Base-by-base conservation (phyloP, 2,113 vertebrate species). In the Myotis davidii region DNA sequence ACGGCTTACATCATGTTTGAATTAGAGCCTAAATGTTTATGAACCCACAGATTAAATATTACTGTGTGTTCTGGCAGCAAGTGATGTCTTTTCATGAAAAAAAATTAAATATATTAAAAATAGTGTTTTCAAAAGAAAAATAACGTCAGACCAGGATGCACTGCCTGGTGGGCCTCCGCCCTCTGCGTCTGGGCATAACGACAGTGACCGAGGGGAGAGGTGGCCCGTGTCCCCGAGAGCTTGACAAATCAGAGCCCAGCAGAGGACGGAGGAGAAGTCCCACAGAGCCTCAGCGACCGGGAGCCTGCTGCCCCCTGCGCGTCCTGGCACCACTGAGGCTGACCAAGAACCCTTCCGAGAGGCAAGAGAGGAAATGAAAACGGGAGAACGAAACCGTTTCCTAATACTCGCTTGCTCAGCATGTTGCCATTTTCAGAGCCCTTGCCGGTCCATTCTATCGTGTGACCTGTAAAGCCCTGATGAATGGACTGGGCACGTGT, bases 1-100 rank as follows among this genome's bases (percentile, higher is more conserved):
- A 79, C 72, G 10, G 45, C 29, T 96, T 89, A 73, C 50, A 81
- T 93, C 42, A 72, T 90, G 37, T 76, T 92, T 96, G 83, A 94
- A 83, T 79, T 48, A 56, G 11, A 25, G 42, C 32, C 81, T 67
- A 84, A 88, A 64, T 90, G 82, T 61, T 93, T 93, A 81, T 88
- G 72, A 93, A 88, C 76, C 50, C 90, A 81, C 29, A 59, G 27
- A 72, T 54, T 74, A 90, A 81, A 76, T 42, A 64, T 82, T 64
- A 82, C 76, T 94, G 20, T 78, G 7, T 59, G 17, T 67, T 45
- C 23, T 74, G 52, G 27, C 21, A 73, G 37, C 29, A 42, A 42
- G 37, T 61, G 56, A 64, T 45, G 14, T 39, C 18, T 81, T 50
- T 69, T 84, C 39, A 37, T 54, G 34, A 91, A 85, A 95, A 82